Evolutionary conservation across 2,888 invertebrate genomes (phyloP).

Genomic region (Drosophila subquinaria): DNA sequence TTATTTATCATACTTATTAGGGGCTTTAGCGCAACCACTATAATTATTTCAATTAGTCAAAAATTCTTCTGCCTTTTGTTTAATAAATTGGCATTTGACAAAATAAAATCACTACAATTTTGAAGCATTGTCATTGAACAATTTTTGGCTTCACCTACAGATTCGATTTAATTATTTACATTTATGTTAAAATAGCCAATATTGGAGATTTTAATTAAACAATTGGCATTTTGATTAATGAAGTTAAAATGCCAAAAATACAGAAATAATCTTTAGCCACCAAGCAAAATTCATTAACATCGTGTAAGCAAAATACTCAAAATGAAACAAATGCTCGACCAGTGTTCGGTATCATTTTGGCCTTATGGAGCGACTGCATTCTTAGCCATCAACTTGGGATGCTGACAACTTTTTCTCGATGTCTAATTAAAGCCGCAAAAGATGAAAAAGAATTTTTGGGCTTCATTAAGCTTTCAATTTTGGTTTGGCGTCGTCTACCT

Average conservation of each 20-base stretch:
- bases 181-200: slow-evolving; percentile 53
- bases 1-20: slow-evolving; percentile 10
- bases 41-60: slow-evolving; percentile 17
- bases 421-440: slow-evolving; percentile 73
- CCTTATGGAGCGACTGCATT: slow-evolving; percentile 68
- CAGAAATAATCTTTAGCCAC: not conserved
- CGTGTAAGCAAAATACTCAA: slow-evolving; percentile 53
- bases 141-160: slow-evolving; percentile 3
- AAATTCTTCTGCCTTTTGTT: slow-evolving; percentile 13
- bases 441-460: slow-evolving; percentile 62
- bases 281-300: slow-evolving; percentile 43
- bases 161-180: slow-evolving; percentile 40
- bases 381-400: slow-evolving; percentile 39
- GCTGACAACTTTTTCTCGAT: slow-evolving; percentile 47
- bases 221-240: slow-evolving; percentile 72
- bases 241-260: slow-evolving; percentile 56
- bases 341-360: slow-evolving; percentile 33
- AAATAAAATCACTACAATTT: slow-evolving; percentile 9
- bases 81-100: slow-evolving; percentile 5
- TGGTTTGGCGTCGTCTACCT: slow-evolving; percentile 26
- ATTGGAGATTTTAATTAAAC: slow-evolving; percentile 66
- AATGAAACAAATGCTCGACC: slow-evolving; percentile 25
- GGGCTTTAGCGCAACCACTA: slow-evolving; percentile 10
- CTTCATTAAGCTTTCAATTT: slow-evolving; percentile 59
- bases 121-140: slow-evolving; percentile 7